phyloP scores from a whole-genome alignment of 2,888 invertebrate species.

The Oligia latruncula region DNA sequence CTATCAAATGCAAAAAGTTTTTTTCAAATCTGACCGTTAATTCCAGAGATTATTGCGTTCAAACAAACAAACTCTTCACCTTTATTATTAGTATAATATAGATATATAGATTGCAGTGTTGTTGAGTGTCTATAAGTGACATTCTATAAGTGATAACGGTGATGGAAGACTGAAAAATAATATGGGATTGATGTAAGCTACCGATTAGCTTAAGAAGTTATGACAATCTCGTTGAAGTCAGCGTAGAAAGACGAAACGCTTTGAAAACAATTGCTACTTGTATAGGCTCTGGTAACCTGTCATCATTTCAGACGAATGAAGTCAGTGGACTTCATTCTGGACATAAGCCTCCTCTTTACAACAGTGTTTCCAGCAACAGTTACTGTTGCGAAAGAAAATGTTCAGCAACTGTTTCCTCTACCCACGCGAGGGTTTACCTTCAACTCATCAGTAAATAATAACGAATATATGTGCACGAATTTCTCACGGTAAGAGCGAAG shows the following conservation, averaged over 20 bases:
- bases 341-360: neutral
- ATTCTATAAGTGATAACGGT: neutral
- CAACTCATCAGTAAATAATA: neutral
- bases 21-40: too few relatives aligned
- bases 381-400: neutral
- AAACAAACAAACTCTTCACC: too few relatives aligned
- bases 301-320: neutral
- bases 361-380: neutral
- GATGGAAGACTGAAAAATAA: neutral
- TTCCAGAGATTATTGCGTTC: too few relatives aligned
- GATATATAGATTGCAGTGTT: neutral
- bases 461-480: slow-evolving; percentile 21
- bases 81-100: too few relatives aligned
- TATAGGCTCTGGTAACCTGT: neutral
- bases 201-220: neutral
- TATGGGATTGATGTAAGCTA: too few relatives aligned
- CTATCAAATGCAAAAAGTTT: too few relatives aligned
- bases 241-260: neutral
- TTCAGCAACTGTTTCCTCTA: neutral
- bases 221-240: neutral
- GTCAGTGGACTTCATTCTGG: neutral
- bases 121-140: neutral
- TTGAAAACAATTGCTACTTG: neutral
- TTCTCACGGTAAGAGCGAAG: slow-evolving; percentile 36
- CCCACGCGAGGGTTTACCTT: neutral